These are phyloP conservation scores for Drosophila jambulina DNA, from an alignment of 1,140 invertebrate species.

Conservation along the genomic window DNA sequence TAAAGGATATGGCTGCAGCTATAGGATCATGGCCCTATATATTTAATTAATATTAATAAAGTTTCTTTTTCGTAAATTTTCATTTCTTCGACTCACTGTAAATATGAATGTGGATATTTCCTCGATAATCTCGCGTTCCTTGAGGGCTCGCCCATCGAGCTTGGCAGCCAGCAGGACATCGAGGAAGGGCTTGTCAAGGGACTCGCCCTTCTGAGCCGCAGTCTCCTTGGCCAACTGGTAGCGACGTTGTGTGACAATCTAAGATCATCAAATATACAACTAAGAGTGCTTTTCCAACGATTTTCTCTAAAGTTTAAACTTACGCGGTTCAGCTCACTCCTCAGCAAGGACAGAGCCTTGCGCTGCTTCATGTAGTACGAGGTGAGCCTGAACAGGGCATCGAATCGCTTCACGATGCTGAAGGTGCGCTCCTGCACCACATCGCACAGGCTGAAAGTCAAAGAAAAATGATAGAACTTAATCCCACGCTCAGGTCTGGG, in stretches of 20 bases:
- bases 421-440: slow-evolving; percentile 77
- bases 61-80: too few relatives aligned
- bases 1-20: slow-evolving; percentile 72
- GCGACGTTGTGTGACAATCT: slow-evolving; percentile 63
- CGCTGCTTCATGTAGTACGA: slow-evolving; percentile 75
- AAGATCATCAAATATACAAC: not conserved
- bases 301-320: not conserved
- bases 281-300: not conserved
- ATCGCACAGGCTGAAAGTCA: slow-evolving; percentile 61
- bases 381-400: slow-evolving; percentile 74
- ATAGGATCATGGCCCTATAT: slow-evolving; percentile 87
- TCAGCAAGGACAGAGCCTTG: slow-evolving; percentile 55
- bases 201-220: not conserved
- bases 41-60: slow-evolving; percentile 77
- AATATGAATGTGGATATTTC: slow-evolving; percentile 91
- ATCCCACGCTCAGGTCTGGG: not conserved
- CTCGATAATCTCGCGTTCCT: slow-evolving; percentile 89
- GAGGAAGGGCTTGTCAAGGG: slow-evolving; percentile 58
- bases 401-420: slow-evolving; percentile 79
- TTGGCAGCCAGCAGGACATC: slow-evolving; percentile 76
- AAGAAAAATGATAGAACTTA: not conserved
- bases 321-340: slow-evolving; percentile 57
- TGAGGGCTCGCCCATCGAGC: slow-evolving; percentile 87
- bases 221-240: slow-evolving; percentile 21
- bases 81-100: slow-evolving; percentile 69